These are phyloP conservation scores for Andrena marginata DNA, from an alignment of 2,888 invertebrate genomes.

Conservation along the genomic window DNA sequence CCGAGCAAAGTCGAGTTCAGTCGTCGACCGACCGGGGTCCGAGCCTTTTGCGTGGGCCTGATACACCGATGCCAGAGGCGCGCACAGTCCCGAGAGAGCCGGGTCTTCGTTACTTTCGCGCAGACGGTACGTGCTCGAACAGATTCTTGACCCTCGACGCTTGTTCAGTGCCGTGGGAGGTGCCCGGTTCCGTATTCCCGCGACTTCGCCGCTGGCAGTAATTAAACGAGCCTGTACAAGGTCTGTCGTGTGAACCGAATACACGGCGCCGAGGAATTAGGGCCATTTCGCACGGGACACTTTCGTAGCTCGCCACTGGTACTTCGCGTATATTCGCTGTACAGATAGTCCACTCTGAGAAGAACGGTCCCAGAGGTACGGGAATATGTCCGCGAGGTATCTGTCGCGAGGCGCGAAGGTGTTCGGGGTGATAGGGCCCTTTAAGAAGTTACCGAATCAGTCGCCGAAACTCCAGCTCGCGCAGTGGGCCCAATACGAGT, in stretches of 20 bases:
- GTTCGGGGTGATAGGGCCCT: too few relatives aligned
- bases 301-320: too few relatives aligned
- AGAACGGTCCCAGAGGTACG: too few relatives aligned
- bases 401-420: too few relatives aligned
- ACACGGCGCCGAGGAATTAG: too few relatives aligned
- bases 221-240: neutral
- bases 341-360: too few relatives aligned
- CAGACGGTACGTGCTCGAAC: constrained; percentile 43
- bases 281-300: too few relatives aligned
- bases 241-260: neutral
- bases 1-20: constrained; percentile 69
- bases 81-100: constrained; percentile 53
- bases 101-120: constrained; percentile 52
- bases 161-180: constrained; percentile 17
- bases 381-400: too few relatives aligned
- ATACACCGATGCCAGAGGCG: constrained; percentile 60
- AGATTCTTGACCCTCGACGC: constrained; percentile 34
- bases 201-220: neutral
- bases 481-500: too few relatives aligned
- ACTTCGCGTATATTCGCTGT: too few relatives aligned
- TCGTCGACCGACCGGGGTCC: constrained; percentile 74
- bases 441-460: too few relatives aligned
- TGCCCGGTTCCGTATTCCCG: constrained; percentile 21
- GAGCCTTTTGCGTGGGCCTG: constrained; percentile 69
- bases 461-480: too few relatives aligned